Base-by-base conservation (phyloP, 2,888 invertebrate species). In the Lasioglossum malachurum region DNA sequence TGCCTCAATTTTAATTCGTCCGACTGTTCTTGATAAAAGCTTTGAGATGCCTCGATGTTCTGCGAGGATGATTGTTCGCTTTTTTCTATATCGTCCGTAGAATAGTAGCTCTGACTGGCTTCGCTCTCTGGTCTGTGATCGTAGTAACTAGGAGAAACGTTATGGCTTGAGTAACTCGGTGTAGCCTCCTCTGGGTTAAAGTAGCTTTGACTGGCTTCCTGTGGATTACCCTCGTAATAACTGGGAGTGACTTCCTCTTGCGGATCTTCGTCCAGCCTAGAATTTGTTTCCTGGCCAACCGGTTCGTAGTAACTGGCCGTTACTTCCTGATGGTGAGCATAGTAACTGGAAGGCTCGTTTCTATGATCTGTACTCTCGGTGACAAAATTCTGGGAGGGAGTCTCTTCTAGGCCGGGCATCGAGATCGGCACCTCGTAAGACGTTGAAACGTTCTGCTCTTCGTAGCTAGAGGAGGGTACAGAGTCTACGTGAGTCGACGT, bases 381-480 rank as follows among this genome's bases (percentile, higher is more conserved):
- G 7, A 95, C 94, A 49, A 95, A 94, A 72, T 93, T 94, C 49
- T 94, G 94, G 0, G 95, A 94, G 0, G 93, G 92, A 0, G 92
- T 92, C 31, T 94, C 95, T 53, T 94, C 95, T 67, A 95, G 73
- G 35, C 93, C 94, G 8, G 94, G 93, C 93, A 95, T 94, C 1
- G 95, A 94, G 2, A 95, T 94, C 8, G 95, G 93, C 5, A 94
- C 93, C 46, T 95, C 93, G 77, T 94, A 95, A 0, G 95, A 95
- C 0, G 95, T 95, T 0, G 95, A 95, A 1, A 95, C 95, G 53
- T 94, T 95, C 75, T 95, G 95, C 64, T 95, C 94, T 81, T 95
- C 95, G 78, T 94, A 95, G 64, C 94, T 95, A 0, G 95, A 95
- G 12, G 93, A 94, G 3, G 95, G 94, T 16, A 94, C 92, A 0